Conservation (phyloP, 2,888 invertebrate genomes). For the Automeris io region DNA sequence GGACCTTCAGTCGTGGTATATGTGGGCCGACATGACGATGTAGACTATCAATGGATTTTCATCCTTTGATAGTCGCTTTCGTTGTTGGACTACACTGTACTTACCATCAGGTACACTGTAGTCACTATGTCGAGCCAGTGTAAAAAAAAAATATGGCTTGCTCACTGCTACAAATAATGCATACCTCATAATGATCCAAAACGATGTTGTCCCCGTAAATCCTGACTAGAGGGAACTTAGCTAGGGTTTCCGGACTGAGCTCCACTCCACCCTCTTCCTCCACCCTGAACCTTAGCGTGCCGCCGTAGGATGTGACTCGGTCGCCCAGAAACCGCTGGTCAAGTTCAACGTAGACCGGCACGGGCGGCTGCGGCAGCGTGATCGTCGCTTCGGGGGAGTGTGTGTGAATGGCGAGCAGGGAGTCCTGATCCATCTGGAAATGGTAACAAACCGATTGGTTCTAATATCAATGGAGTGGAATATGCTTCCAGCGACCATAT, state of each 20-base stretch:
- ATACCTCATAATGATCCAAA: constrained; percentile 83
- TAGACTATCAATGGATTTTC: too few relatives aligned
- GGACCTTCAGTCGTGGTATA: too few relatives aligned
- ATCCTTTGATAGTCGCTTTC: too few relatives aligned
- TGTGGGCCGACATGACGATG: too few relatives aligned
- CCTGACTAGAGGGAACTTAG: constrained; percentile 87
- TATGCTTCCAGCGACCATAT: too few relatives aligned
- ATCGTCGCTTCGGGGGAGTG: constrained; percentile 54
- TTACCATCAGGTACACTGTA: too few relatives aligned
- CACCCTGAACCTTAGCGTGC: constrained; percentile 87
- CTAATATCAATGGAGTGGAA: too few relatives aligned
- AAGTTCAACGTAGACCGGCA: constrained; percentile 89
- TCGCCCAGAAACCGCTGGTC: constrained; percentile 91
- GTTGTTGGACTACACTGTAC: too few relatives aligned
- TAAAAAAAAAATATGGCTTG: neutral
- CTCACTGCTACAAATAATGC: neutral
- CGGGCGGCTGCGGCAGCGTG: constrained; percentile 65
- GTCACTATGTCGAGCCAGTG: too few relatives aligned
- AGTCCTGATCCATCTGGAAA: constrained; percentile 63
- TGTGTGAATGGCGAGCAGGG: constrained; percentile 54
- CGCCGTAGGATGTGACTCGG: constrained; percentile 93
- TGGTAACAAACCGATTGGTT: too few relatives aligned
- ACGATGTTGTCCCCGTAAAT: constrained; percentile 86
- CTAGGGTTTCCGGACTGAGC: constrained; percentile 73
- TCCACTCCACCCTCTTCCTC: constrained; percentile 80